Percentiles rank a stretch among this genome's conserved stretches.
Conservation (phyloP, 2,113 vertebrate genomes). For the Campylomormyrus numenius region DNA sequence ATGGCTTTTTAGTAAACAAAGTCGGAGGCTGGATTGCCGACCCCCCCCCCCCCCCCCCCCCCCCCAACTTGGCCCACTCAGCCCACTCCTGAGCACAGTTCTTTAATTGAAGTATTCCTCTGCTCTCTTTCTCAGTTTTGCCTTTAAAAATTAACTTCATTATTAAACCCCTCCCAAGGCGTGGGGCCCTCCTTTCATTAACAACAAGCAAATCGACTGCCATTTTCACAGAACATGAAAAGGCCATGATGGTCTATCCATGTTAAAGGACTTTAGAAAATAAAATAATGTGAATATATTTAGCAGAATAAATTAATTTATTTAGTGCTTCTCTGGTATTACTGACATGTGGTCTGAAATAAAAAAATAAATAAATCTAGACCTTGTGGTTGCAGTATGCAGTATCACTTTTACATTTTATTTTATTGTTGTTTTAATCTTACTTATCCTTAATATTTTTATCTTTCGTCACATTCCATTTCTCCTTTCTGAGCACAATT, state of each 20-base stretch:
- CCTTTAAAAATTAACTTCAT: conserved; percentile 20
- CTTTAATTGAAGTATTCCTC: conserved; percentile 11
- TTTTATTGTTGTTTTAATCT: not conserved
- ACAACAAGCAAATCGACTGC: conserved; percentile 5
- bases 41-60: not conserved
- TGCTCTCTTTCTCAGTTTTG: not conserved
- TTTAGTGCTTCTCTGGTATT: not conserved
- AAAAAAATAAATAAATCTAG: not conserved
- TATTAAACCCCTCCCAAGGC: conserved; percentile 10
- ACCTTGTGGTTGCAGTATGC: not conserved
- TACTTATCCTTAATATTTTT: not conserved
- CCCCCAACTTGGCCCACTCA: not conserved
- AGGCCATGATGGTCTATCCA: not conserved
- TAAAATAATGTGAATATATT: not conserved
- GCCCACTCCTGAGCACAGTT: not conserved
- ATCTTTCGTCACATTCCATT: not conserved
- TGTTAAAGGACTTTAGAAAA: not conserved
- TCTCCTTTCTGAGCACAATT: not conserved
- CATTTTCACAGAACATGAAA: not conserved
- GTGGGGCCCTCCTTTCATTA: not conserved
- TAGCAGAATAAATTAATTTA: not conserved
- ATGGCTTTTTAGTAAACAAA: conserved; percentile 23
- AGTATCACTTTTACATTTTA: not conserved
- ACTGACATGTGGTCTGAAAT: not conserved
- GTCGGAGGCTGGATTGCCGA: not conserved